phyloP scores from a whole-genome alignment of 2,888 invertebrate species.

The Neoascia interrupta region DNA sequence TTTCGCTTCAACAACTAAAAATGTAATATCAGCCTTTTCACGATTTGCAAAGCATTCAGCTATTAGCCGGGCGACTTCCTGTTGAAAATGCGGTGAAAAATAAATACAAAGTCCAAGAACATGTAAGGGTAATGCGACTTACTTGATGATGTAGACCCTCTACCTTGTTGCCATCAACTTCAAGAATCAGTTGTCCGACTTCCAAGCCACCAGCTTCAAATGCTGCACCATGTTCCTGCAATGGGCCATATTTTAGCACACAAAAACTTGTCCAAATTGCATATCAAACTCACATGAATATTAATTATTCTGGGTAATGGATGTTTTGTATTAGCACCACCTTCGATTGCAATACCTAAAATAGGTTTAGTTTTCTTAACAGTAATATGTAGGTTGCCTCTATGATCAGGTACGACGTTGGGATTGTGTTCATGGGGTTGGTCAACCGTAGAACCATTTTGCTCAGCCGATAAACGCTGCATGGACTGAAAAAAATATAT shows the following conservation, averaged over 20 bases:
- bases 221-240: conserved; percentile 96
- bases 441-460: conserved; percentile 81
- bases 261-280: neutral
- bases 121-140: no score
- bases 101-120: neutral
- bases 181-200: conserved; percentile 95
- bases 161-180: conserved; percentile 91
- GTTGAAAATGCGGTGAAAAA: conserved; percentile 23
- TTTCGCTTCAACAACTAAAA: conserved; percentile 95
- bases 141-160: conserved; percentile 90
- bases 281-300: conserved; percentile 89
- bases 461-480: conserved; percentile 85
- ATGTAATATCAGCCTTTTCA: conserved; percentile 92
- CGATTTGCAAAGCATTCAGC: conserved; percentile 95
- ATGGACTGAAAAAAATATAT: conserved; percentile 82
- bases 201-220: conserved; percentile 95
- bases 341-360: conserved; percentile 97
- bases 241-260: no score
- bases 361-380: conserved; percentile 96
- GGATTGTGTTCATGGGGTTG: conserved; percentile 81
- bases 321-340: conserved; percentile 97
- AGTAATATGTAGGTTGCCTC: conserved; percentile 92
- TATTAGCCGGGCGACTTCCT: conserved; percentile 93
- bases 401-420: conserved; percentile 90
- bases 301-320: conserved; percentile 96